Base-by-base conservation (phyloP, 1,140 invertebrate genomes). In the Trachymyrmex cornetzi region DNA sequence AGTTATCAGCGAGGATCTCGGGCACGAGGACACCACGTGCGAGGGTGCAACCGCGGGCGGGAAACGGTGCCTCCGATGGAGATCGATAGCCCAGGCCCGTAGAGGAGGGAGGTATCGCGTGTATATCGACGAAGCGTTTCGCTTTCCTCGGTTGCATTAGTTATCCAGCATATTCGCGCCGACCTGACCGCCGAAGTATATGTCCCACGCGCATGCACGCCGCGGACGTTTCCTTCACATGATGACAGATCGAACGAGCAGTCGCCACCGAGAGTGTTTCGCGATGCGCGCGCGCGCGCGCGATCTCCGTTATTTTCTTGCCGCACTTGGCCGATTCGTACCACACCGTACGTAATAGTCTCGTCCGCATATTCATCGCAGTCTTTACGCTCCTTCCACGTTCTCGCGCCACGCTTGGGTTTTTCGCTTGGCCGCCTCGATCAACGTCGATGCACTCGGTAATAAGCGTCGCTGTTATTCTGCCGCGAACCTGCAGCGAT, bases 181-280 rank as follows among this genome's bases (percentile, higher is more conserved):
- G 80, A 53, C 38, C 74, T 12, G 27, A 48, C 53, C 34, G 38
- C 61, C 64, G 14, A 34, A n/a, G 24, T 55, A 50, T 61, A 50
- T 61, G 69, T 14, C 50, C 1, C 38, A 27, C 80, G 67, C 80
- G 80, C 80, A 74, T 74, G 80, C 80, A 74, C 80, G 38, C 19
- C 53, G 5, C 50, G 79, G n/a, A 34, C 19, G 38, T 67, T 82
- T 48, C 34, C 55, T 48, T n/a, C 38, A 34, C 57, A n/a, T n/a
- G 80, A 84, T 74, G 80, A 67, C 80, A 48, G 55, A 74, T 84
- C 80, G 80, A 84, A 75, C 80, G 80, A 75, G 38, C 80, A 84
- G 80, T 84, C 80, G 38, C n/a, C 19, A n/a, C 12, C 19, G 80
- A 82, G 61, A 48, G 67, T 34, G 69, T 50, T 75, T 50, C 69